These are phyloP conservation scores for Alcis repandata DNA, from an alignment of 2,888 invertebrate genomes.

Conservation along the genomic window DNA sequence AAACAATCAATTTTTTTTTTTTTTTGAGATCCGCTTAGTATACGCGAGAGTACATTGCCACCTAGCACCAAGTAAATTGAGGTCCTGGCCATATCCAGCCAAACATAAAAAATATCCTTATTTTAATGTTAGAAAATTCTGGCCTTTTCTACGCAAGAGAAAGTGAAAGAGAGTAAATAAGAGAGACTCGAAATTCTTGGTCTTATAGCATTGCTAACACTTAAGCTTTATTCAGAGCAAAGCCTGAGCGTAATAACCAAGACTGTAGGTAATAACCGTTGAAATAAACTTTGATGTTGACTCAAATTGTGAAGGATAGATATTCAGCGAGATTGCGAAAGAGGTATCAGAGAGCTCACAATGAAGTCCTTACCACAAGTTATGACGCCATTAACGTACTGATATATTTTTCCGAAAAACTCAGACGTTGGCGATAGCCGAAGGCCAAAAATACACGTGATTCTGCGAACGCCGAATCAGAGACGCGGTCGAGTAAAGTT, in stretches of 20 bases:
- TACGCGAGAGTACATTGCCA: no score
- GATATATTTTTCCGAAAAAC: conserved; percentile 42
- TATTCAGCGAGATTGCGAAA: conserved; percentile 10
- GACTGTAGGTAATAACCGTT: conserved; percentile 1
- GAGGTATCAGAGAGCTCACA: conserved; percentile 30
- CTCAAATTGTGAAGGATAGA: background rate
- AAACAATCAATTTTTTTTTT: no score
- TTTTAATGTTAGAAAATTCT: no score
- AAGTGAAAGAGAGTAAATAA: no score
- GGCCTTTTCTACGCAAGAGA: no score
- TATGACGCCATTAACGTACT: conserved; percentile 44
- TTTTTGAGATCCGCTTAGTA: no score
- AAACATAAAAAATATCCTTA: no score
- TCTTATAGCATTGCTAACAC: background rate
- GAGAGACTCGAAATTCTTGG: no score
- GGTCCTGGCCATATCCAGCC: no score
- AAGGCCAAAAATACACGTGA: conserved; percentile 52
- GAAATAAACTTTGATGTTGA: conserved; percentile 5
- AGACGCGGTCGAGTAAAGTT: conserved; percentile 49
- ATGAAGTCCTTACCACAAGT: conserved; percentile 33
- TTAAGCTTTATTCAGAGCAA: background rate
- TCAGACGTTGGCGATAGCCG: conserved; percentile 58
- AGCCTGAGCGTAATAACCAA: background rate
- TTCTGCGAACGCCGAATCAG: conserved; percentile 66
- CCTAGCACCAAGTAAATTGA: no score